Conservation (phyloP, 2,888 invertebrate genomes). For the Lissocephala sabroskyi region DNA sequence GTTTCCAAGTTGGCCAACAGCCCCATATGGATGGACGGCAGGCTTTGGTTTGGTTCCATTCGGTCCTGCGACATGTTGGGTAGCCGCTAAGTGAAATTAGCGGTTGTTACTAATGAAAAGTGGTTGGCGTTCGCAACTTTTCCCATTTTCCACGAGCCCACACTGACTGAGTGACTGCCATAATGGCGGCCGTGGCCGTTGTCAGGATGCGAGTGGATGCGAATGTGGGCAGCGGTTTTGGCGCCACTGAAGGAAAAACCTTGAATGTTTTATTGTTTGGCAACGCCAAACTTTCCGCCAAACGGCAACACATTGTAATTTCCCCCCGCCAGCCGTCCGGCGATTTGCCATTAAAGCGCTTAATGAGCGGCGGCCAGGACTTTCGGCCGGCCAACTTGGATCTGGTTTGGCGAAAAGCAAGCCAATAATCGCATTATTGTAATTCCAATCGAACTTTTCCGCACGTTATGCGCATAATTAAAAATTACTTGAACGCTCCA, state of each 20-base stretch:
- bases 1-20: too few species aligned
- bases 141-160: constrained; percentile 4
- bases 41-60: too few species aligned
- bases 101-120: constrained; percentile 63
- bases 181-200: not conserved
- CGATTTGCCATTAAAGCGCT: not conserved
- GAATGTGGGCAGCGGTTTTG: not conserved
- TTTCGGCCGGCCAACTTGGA: not conserved
- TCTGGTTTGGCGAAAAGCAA: not conserved
- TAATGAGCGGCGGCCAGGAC: too few species aligned
- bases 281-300: not conserved
- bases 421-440: constrained; percentile 48
- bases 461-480: constrained; percentile 58
- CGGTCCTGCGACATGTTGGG: constrained; percentile 42
- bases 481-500: constrained; percentile 45
- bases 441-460: constrained; percentile 31
- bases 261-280: constrained; percentile 10
- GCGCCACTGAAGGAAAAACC: too few species aligned
- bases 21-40: too few species aligned
- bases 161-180: constrained; percentile 1
- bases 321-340: too few species aligned
- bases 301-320: constrained; percentile 1
- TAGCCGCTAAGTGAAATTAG: constrained; percentile 61
- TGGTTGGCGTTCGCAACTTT: constrained; percentile 32
- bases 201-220: not conserved